Evolutionary conservation across 1,140 invertebrate genomes (phyloP).

Genomic region (Zaprionus lachaisei): DNA sequence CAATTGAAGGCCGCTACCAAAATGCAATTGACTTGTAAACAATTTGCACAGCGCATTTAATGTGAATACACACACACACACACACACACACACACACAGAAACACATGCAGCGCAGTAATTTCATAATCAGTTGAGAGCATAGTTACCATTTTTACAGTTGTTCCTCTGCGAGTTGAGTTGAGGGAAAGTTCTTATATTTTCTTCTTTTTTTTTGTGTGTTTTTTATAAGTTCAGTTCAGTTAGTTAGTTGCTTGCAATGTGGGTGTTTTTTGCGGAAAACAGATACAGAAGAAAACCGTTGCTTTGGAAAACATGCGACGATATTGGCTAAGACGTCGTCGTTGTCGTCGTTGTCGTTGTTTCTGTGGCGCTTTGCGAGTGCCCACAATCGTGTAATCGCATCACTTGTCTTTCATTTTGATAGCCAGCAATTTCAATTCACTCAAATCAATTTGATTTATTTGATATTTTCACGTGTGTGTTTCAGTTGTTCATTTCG

Average conservation of each 20-base stretch:
- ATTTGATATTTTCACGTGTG: constrained; percentile 6
- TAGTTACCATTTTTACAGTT: constrained; percentile 68
- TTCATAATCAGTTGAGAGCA: constrained; percentile 66
- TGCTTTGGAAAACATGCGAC: constrained; percentile 73
- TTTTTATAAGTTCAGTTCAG: constrained; percentile 23
- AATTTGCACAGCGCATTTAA: constrained; percentile 38
- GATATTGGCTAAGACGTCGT: constrained; percentile 35
- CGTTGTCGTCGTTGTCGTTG: constrained; percentile 1
- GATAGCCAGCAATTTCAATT: constrained; percentile 9
- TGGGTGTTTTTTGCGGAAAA: constrained; percentile 65
- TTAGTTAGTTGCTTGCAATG: constrained; percentile 41
- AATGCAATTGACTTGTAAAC: constrained; percentile 58
- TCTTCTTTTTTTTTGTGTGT: constrained; percentile 23
- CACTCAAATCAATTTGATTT: background rate
- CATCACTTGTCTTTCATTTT: constrained; percentile 44
- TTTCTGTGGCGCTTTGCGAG: constrained; percentile 15
- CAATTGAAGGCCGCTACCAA: constrained; percentile 39
- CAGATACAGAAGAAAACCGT: constrained; percentile 81
- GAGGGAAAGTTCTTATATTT: constrained; percentile 6
- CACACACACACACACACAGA: background rate
- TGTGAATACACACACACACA: background rate
- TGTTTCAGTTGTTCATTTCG: constrained; percentile 10
- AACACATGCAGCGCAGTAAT: constrained; percentile 27
- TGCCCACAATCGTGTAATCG: constrained; percentile 14
- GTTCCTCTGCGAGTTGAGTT: constrained; percentile 9